Percentiles rank a stretch among this genome's conserved stretches.
phyloP scores from a whole-genome alignment of 2,113 vertebrate species.

The Rhadina sibilatrix region DNA sequence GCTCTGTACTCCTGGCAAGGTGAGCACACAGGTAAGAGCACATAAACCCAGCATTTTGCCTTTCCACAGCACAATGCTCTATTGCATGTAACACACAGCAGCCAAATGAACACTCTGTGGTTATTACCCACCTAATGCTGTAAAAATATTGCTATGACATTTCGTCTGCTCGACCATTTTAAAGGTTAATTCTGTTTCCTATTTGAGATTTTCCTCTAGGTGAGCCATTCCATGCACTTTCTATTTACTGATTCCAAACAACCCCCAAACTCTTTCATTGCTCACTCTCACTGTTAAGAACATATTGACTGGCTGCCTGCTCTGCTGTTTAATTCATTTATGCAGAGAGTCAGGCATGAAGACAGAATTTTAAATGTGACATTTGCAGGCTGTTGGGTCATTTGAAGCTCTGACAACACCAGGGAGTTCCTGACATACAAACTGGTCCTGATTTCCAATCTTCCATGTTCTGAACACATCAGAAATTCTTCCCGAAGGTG shows the following conservation, averaged over 20 bases:
- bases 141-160: conserved; percentile 75
- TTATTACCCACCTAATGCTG: conserved; percentile 61
- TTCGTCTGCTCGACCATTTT: conserved; percentile 65
- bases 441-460: conserved; percentile 72
- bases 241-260: conserved; percentile 76
- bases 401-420: conserved; percentile 72
- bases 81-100: neutral
- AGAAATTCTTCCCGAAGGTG: conserved; percentile 46
- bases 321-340: conserved; percentile 83
- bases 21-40: neutral
- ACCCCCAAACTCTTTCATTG: conserved; percentile 71
- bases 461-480: conserved; percentile 68
- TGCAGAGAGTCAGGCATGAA: conserved; percentile 76
- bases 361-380: conserved; percentile 83
- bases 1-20: neutral
- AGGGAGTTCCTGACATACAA: conserved; percentile 78
- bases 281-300: conserved; percentile 74
- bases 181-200: conserved; percentile 77
- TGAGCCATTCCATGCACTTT: conserved; percentile 57
- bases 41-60: conserved; percentile 10
- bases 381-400: conserved; percentile 80
- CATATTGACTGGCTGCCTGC: conserved; percentile 79
- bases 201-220: conserved; percentile 65
- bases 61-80: neutral
- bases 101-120: conserved; percentile 50